Percentiles rank a stretch among this genome's conserved stretches.
phyloP scores from a whole-genome alignment of 2,113 vertebrate genomes.

The Mola mola region DNA sequence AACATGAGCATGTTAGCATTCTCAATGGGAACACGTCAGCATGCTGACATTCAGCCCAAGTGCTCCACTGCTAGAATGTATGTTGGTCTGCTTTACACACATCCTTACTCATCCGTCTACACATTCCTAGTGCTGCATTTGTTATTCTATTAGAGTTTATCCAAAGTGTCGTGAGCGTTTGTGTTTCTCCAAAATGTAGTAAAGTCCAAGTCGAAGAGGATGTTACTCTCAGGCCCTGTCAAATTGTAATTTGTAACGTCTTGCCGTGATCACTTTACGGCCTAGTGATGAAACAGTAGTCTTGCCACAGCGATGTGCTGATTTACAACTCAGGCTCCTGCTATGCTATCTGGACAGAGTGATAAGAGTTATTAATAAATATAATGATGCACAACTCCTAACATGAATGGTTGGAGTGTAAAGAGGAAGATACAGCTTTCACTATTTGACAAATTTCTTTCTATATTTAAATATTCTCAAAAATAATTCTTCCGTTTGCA shows the following conservation, averaged over 20 bases:
- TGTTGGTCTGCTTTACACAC: too few relatives aligned
- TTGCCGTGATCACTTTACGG: constrained; percentile 28
- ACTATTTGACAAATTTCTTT: constrained; percentile 20
- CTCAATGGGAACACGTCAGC: too few relatives aligned
- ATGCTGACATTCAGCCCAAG: too few relatives aligned
- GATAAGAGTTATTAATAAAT: constrained; percentile 57
- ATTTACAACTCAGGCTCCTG: constrained; percentile 47
- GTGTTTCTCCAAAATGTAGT: constrained; percentile 18
- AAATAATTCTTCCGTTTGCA: neutral
- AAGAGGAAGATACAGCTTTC: constrained; percentile 19
- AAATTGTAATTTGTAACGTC: constrained; percentile 50
- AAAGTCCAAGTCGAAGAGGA: constrained; percentile 10
- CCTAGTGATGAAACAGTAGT: constrained; percentile 16
- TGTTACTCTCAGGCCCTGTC: constrained; percentile 16
- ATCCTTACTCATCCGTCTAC: too few relatives aligned
- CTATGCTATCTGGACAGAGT: constrained; percentile 26
- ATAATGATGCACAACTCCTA: constrained; percentile 29
- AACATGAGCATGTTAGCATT: too few relatives aligned
- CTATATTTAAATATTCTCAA: neutral
- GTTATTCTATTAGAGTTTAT: constrained; percentile 17
- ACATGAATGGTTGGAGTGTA: constrained; percentile 32
- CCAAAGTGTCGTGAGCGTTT: constrained; percentile 3
- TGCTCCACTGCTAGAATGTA: too few relatives aligned
- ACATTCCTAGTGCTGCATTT: neutral
- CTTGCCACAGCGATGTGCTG: constrained; percentile 24